phyloP scores from a whole-genome alignment of 2,797 vertebrate species.

The Acanthornis magna region DNA sequence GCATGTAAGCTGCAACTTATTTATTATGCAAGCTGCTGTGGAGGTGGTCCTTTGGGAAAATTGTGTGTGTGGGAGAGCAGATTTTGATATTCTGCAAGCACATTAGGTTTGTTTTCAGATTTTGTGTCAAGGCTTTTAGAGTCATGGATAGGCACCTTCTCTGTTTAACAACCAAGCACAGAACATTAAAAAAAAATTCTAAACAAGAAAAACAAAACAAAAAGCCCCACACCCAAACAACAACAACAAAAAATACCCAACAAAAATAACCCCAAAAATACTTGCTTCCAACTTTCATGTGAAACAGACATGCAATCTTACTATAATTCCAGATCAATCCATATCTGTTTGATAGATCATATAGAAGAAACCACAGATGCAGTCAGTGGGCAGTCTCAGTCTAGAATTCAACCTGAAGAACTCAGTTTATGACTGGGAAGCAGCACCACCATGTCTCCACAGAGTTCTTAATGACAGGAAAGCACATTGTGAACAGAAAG shows the following conservation, averaged over 20 bases:
- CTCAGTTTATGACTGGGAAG: background rate
- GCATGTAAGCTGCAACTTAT: conserved; percentile 33
- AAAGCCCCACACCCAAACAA: background rate
- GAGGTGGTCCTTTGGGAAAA: conserved; percentile 62
- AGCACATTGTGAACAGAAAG: background rate
- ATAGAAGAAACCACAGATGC: background rate
- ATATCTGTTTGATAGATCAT: background rate
- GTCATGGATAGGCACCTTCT: background rate
- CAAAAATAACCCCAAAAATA: background rate
- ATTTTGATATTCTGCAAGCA: conserved; percentile 49
- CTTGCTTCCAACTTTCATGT: background rate
- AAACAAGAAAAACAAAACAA: background rate
- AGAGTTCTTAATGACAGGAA: background rate
- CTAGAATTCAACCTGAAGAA: background rate
- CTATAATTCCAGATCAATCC: background rate
- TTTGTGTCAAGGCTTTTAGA: conserved; percentile 32
- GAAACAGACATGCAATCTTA: background rate
- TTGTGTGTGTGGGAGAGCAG: conserved; percentile 11
- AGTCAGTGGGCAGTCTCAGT: background rate
- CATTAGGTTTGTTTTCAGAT: conserved; percentile 53
- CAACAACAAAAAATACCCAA: background rate
- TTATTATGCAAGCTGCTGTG: conserved; percentile 63
- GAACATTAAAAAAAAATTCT: background rate
- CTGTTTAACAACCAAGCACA: background rate
- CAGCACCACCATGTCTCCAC: background rate